phyloP scores from a whole-genome alignment of 2,113 vertebrate species.

The Coracopsis vasa region DNA sequence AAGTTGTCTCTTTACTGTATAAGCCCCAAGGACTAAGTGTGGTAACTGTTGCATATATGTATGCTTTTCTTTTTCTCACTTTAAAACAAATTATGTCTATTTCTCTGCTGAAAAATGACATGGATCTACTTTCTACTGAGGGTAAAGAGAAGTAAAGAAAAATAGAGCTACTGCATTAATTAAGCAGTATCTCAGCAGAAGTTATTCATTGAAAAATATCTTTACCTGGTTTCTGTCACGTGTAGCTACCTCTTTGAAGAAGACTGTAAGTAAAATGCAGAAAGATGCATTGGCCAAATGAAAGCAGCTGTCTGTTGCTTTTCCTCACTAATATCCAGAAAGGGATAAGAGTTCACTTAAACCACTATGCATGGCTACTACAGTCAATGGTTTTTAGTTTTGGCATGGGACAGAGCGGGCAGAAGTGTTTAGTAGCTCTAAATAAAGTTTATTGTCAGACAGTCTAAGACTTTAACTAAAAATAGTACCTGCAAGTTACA shows the following conservation, averaged over 20 bases:
- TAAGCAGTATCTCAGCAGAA: not conserved
- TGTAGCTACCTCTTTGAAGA: not conserved
- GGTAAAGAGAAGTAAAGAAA: not conserved
- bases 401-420: fast-evolving
- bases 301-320: not conserved
- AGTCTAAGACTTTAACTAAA: not conserved
- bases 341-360: not conserved
- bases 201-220: not conserved
- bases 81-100: not conserved
- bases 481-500: not conserved
- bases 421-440: not conserved
- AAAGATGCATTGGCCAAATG: not conserved
- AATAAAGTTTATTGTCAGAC: not conserved
- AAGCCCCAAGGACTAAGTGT: not conserved
- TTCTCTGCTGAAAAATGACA: not conserved
- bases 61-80: not conserved
- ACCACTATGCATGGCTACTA: not conserved
- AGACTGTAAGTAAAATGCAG: not conserved
- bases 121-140: not conserved
- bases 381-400: not conserved
- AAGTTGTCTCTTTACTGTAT: not conserved
- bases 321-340: not conserved
- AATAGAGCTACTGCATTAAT: not conserved
- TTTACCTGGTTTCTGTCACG: not conserved
- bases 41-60: not conserved